Evolutionary conservation across 2,113 vertebrate species (phyloP), one percentile per base, ranked within the genome.

Genomic region (Odocoileus hemionus): DNA sequence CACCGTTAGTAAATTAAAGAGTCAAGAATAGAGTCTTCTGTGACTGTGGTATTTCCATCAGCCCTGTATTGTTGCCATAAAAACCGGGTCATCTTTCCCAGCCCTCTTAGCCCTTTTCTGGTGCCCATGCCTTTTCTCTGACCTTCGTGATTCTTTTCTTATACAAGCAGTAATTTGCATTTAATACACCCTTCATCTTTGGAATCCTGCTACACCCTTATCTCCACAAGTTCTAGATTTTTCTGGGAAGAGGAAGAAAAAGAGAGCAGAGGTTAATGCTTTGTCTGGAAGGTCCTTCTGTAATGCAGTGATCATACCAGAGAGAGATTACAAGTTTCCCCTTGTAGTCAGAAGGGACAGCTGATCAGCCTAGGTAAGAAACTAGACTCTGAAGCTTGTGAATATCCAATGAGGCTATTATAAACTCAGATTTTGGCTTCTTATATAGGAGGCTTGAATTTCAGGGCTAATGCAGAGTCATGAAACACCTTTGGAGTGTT

Each of bases 381-480:
- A 39, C 33, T 39, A 47, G 55, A 61, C 87, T 74, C 45, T 78
- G 25, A 61, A 79, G 10, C 74, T 82, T 91, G 3, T 36, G 86
- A 86, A 67, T 86, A 14, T 86, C 43, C 47, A 95, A 1, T 61
- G 36, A 55, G 5, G 28, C 91, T 97, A 67, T 16, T 70, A 23
- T 89, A 83, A 97, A 89, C 80, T 91, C 57, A 84, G 33, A 70
- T 83, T 83, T 93, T 55, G 45, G 10, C 94, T 95, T 84, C 93
- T 94, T 76, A 47, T 76, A 7, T 30, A n/a, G 3, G 33, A 96
- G 30, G n/a, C 39, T 89, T 96, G 52, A 76, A 80, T 93, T 95
- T 97, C 55, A 87, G 87, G 52, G 39, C 57, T 82, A 94, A 36
- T 36, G 30, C 43, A 84, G 23, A 96, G 17, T 87, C 47, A 60